Base-by-base conservation (phyloP, 2,888 invertebrate species). In the Cetonia aurata region DNA sequence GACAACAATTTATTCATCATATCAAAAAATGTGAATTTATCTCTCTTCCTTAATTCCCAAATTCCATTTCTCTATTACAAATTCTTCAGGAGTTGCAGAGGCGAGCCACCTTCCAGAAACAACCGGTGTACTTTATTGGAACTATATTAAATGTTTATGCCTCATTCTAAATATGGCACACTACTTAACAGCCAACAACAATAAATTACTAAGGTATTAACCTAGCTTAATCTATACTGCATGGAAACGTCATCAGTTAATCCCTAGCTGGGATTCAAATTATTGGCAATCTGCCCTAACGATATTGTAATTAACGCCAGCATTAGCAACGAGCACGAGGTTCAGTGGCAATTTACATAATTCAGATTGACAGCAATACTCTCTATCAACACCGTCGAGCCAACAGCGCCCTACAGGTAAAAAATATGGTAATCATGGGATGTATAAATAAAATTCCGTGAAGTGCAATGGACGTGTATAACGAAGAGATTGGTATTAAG, bases 261-360 rank as follows among this genome's bases (percentile, higher is more conserved):
- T 62, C 33, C 33, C 48, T 9, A 13, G 15, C 3, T 48, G 48
- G 15, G 62, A 62, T 48, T 48, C 48, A 62, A 62, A 62, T 62
- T 62, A 48, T 62, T 48, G 48, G 48, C 62, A 50, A 62, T 62
- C 48, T 48, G 33, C 48, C 33, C 13, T 48, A 19, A 46, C 62
- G 48, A 48, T 33, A 62, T 48, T 44, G 31, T 48, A 62, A 62
- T 62, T 62, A 62, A 62, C 62, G 33, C 6, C 17, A 62, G 9
- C 48, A 50, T 33, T 62, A 62, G 31, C 15, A 59, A 17, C 59
- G 9, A 59, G 31, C 44, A 19, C 10, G 59, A 48, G 62, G 15
- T 15, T 31, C 33, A 48, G 33, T 48, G 13, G 62, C 44, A 62
- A 62, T 62, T 62, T 62, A 37, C 62, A 62, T 62, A 62, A 62